Conservation (phyloP, 2,888 invertebrate genomes). For the Erpobdella octoculata region DNA sequence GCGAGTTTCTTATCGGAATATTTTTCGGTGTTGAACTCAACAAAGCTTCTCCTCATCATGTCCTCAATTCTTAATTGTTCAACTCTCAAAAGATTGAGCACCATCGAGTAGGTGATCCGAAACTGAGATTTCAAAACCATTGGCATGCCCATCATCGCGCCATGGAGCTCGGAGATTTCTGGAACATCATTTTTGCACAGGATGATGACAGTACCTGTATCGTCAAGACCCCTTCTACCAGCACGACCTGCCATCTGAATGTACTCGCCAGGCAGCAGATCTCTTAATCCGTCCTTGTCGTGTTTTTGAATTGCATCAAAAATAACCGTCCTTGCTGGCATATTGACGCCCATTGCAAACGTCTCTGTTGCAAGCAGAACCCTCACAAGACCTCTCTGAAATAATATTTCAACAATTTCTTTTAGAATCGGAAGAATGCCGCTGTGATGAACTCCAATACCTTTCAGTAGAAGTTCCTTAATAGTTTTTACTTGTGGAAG, state of each 20-base stretch:
- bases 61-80: slow-evolving; percentile 75
- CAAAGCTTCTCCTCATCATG: slow-evolving; percentile 88
- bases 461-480: slow-evolving; percentile 65
- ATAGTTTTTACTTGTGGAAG: slow-evolving; percentile 77
- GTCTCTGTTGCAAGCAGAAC: slow-evolving; percentile 97
- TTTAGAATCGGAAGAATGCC: slow-evolving; percentile 96
- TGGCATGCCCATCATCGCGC: slow-evolving; percentile 75
- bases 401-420: slow-evolving; percentile 95
- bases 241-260: slow-evolving; percentile 85
- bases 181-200: slow-evolving; percentile 69
- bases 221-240: slow-evolving; percentile 83
- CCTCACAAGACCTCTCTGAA: slow-evolving; percentile 83
- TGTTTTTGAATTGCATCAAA: slow-evolving; percentile 86
- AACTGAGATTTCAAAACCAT: slow-evolving; percentile 84
- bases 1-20: slow-evolving; percentile 55
- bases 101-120: slow-evolving; percentile 90
- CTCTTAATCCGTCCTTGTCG: slow-evolving; percentile 71
- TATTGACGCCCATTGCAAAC: slow-evolving; percentile 99
- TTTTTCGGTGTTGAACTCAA: slow-evolving; percentile 57
- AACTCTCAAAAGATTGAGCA: slow-evolving; percentile 72
- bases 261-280: slow-evolving; percentile 39
- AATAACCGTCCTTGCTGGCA: slow-evolving; percentile 95
- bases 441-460: slow-evolving; percentile 95
- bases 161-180: slow-evolving; percentile 63
- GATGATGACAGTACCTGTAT: slow-evolving; percentile 83